Evolutionary conservation across 1,140 invertebrate genomes (phyloP), one percentile per base, ranked within the genome.

Genomic region (Geopemphigus sp.): DNA sequence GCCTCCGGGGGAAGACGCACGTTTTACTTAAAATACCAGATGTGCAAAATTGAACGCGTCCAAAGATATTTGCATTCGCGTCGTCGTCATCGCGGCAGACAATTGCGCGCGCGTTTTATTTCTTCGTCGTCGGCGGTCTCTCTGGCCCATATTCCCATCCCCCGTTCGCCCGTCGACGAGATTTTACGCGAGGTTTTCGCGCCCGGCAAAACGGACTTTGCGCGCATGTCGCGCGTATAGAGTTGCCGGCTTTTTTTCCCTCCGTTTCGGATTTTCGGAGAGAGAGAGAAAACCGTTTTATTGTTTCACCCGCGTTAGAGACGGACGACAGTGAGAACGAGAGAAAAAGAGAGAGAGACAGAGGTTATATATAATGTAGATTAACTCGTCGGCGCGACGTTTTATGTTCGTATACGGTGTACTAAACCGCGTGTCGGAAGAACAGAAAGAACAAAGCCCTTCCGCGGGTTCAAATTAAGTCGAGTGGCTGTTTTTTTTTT

Each of bases 11-110:
- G 29, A 76, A 76, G 73, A 76, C 73, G 73, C 5, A 17, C 57
- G 19, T 78, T 78, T 78, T 78, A 78, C 74, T 78, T 78, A 78
- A 61, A 78, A 78, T 78, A 78, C 74, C 74, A 78, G 74, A 78
- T 78, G 74, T 63, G 74, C 74, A 50, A 78, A 78, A 78, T 78
- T 78, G 74, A 78, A 78, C 57, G 74, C 57, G 47, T 63, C 57
- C 39, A 26, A 76, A 76, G 74, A 78, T 78, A 78, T 78, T 78
- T 78, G 74, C 74, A 78, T 78, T 59, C 56, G 19, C 22, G 19
- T 22, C 56, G n/a, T 29, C 29, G 54, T 19, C 32, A 5, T 56
- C 54, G 6, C 26, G 14, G 59, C 57, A 50, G 57, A 63, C 57
- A 78, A 47, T 22, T 50, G 22, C 10, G 57, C 39, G 74, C 39